A percentile compares a stretch with the other conserved stretches of the same genome.
These are phyloP conservation scores for Formicarius rufipectus DNA, from an alignment of 2,113 vertebrate species.

Conservation along the genomic window DNA sequence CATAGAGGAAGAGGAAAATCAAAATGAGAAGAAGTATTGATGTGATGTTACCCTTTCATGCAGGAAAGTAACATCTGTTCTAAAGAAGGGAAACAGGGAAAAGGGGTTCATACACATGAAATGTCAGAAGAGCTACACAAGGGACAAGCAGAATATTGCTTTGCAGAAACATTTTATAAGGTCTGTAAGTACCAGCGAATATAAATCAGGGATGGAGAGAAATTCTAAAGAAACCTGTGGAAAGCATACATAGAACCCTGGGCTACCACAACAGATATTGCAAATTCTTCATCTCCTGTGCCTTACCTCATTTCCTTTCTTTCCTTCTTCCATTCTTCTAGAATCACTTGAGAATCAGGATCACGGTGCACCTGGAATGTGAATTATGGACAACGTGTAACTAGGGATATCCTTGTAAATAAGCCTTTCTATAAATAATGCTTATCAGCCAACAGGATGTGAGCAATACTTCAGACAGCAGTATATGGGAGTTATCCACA, in stretches of 20 bases:
- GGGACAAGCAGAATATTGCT: background rate
- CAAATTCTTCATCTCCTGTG: background rate
- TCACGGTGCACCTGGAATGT: constrained; percentile 87
- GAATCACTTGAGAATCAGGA: constrained; percentile 84
- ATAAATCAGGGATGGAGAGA: background rate
- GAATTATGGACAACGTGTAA: background rate
- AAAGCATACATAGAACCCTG: background rate
- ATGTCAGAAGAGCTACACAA: background rate
- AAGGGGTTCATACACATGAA: background rate
- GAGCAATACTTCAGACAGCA: background rate
- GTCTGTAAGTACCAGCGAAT: background rate
- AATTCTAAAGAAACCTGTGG: background rate
- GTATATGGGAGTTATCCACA: fast-evolving
- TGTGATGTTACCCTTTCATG: background rate
- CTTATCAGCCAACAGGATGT: background rate
- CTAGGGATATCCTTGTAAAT: background rate
- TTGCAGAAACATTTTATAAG: background rate
- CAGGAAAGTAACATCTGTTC: background rate
- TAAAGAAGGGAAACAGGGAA: background rate
- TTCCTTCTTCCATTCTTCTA: constrained; percentile 92
- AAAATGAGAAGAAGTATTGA: background rate
- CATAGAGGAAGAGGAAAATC: background rate
- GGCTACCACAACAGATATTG: background rate
- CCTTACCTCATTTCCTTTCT: constrained; percentile 89
- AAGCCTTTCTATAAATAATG: background rate